Percentiles rank a stretch among this genome's conserved stretches.
Evolutionary conservation across 2,113 vertebrate species (phyloP).

Genomic region (Aythya baeri): DNA sequence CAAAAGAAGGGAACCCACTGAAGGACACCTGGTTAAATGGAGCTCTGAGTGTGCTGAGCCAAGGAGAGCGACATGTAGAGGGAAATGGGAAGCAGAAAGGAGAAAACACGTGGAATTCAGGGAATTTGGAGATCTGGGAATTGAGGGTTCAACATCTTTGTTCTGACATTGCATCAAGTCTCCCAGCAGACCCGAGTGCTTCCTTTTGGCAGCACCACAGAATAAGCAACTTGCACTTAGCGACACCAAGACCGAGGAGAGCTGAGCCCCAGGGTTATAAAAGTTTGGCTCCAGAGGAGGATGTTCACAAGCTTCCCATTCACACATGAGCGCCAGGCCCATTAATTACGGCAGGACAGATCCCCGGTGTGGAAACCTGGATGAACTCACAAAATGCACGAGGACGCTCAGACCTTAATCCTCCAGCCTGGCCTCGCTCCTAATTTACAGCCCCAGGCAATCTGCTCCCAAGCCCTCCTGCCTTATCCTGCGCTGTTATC

Average conservation of each 20-base stretch:
- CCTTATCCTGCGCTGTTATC: background rate
- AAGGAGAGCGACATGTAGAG: background rate
- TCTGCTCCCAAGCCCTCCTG: conserved; percentile 10
- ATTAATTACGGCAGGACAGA: conserved; percentile 20
- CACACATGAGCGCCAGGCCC: background rate
- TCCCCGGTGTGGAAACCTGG: background rate
- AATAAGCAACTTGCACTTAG: background rate
- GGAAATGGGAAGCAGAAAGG: background rate
- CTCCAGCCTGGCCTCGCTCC: background rate
- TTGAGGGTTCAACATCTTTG: background rate
- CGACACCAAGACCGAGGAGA: background rate
- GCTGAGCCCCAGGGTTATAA: background rate
- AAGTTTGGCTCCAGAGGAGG: conserved; percentile 8
- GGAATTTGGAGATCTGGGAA: background rate
- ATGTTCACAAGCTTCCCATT: conserved; percentile 16
- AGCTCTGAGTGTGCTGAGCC: background rate
- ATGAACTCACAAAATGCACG: background rate
- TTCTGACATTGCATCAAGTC: background rate
- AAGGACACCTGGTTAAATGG: background rate
- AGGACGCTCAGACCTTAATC: conserved; percentile 39
- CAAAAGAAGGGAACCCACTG: background rate
- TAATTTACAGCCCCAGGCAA: conserved; percentile 16
- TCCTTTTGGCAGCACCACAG: background rate
- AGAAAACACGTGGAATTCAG: background rate
- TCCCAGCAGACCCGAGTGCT: background rate